Conservation (phyloP, 2,888 invertebrate species). For the Fragum whitleyi region DNA sequence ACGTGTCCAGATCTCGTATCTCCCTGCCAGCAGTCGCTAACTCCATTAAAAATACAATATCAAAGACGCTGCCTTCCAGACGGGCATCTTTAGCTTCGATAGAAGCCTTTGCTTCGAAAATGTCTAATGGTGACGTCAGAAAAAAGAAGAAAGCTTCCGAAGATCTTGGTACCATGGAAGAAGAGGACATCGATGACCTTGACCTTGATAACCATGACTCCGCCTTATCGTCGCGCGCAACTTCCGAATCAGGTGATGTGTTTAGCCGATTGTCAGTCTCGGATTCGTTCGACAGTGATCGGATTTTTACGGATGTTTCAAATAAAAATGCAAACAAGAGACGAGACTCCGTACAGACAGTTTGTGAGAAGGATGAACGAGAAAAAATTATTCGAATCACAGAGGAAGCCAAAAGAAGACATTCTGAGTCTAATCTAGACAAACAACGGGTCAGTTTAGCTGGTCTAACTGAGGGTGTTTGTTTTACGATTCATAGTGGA, state of each 20-base stretch:
- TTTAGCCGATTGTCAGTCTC: slow-evolving; percentile 46
- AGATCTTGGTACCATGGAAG: slow-evolving; percentile 60
- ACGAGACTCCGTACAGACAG: slow-evolving; percentile 35
- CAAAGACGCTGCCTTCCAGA: slow-evolving; percentile 41
- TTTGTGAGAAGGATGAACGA: slow-evolving; percentile 47
- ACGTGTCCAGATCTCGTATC: slow-evolving; percentile 39
- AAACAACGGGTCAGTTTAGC: slow-evolving; percentile 28
- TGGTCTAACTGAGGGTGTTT: slow-evolving; percentile 42
- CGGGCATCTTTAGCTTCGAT: slow-evolving; percentile 50
- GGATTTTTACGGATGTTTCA: slow-evolving; percentile 13
- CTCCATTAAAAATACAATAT: slow-evolving; percentile 59
- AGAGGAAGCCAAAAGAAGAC: slow-evolving; percentile 51
- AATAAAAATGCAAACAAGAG: slow-evolving; percentile 22
- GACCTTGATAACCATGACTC: slow-evolving; percentile 44
- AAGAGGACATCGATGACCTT: slow-evolving; percentile 44
- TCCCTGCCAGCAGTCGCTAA: slow-evolving; percentile 54
- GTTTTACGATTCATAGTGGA: slow-evolving; percentile 25
- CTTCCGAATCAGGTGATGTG: slow-evolving; percentile 57
- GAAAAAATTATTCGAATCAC: slow-evolving; percentile 44
- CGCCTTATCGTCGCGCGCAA: slow-evolving; percentile 51
- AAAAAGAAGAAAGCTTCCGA: slow-evolving; percentile 49
- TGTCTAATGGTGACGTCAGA: slow-evolving; percentile 53
- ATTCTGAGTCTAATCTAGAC: slow-evolving; percentile 56
- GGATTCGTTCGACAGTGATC: slow-evolving; percentile 46
- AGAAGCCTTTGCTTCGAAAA: slow-evolving; percentile 35